Conservation (phyloP, 92 coral and sea anemone genomes). For the Heteractis magnifica region DNA sequence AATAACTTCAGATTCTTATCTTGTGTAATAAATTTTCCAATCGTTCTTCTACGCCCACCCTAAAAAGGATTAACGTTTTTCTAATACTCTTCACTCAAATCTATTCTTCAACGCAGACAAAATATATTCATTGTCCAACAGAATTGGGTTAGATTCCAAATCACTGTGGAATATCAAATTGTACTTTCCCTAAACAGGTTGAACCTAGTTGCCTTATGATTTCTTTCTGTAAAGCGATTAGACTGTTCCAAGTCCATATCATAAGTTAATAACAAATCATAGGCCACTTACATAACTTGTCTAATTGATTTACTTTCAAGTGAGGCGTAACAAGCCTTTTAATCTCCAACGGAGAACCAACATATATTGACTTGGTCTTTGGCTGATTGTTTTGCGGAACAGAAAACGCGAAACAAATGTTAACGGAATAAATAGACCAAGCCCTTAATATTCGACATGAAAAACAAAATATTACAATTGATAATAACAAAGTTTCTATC, state of each 20-base stretch:
- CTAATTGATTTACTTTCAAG: not conserved
- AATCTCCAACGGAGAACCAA: conserved; percentile 6
- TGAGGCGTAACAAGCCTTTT: conserved; percentile 1
- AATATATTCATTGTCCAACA: not conserved
- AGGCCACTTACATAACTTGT: not conserved
- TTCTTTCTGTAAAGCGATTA: not conserved
- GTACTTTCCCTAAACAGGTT: not conserved
- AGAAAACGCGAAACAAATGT: not conserved
- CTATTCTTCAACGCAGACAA: not conserved
- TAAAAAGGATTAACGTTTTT: conserved; percentile 8
- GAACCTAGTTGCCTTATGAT: not conserved
- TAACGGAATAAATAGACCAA: not conserved
- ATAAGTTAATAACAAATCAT: not conserved
- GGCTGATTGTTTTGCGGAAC: conserved; percentile 5
- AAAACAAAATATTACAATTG: not conserved
- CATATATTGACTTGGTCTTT: not conserved
- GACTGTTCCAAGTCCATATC: not conserved
- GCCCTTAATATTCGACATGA: not conserved
- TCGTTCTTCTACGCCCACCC: not conserved
- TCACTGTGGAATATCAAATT: not conserved
- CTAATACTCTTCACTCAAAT: not conserved
- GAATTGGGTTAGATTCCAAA: not conserved
- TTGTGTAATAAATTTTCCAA: conserved; percentile 8
- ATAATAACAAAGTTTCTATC: not conserved
- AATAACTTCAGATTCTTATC: conserved; percentile 6